phyloP scores from a whole-genome alignment of 2,888 invertebrate species.

The Conops quadrifasciatus region DNA sequence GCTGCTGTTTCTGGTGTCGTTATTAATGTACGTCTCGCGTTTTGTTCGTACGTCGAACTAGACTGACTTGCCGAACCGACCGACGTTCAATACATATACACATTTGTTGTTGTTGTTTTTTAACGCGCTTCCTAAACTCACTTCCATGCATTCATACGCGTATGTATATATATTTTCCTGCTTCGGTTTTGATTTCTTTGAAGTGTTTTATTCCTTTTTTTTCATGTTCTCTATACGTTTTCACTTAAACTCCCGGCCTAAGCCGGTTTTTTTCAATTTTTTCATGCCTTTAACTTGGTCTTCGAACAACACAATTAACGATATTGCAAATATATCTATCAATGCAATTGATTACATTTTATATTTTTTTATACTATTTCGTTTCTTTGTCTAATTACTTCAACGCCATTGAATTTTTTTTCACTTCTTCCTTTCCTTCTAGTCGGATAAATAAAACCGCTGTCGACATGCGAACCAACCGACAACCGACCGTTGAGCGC shows the following conservation, averaged over 20 bases:
- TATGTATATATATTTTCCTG: conserved; percentile 11
- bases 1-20: conserved; percentile 7
- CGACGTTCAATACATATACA: conserved; percentile 12
- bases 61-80: conserved; percentile 14
- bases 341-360: conserved; percentile 23
- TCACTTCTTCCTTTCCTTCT: conserved; percentile 28
- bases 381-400: conserved; percentile 9
- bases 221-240: conserved; percentile 28
- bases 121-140: conserved; percentile 22
- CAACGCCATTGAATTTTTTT: conserved; percentile 33
- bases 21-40: neutral
- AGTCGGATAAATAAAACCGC: conserved; percentile 27
- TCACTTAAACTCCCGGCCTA: conserved; percentile 33
- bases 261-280: conserved; percentile 36
- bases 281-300: conserved; percentile 17
- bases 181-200: conserved; percentile 31
- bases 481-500: conserved; percentile 30
- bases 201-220: conserved; percentile 17
- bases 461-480: conserved; percentile 24
- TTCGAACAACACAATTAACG: neutral
- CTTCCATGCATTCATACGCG: conserved; percentile 11
- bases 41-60: conserved; percentile 7
- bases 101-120: conserved; percentile 27
- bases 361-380: conserved; percentile 27
- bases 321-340: neutral